Conservation (phyloP, 2,113 vertebrate species). For the Galeopterus variegatus region DNA sequence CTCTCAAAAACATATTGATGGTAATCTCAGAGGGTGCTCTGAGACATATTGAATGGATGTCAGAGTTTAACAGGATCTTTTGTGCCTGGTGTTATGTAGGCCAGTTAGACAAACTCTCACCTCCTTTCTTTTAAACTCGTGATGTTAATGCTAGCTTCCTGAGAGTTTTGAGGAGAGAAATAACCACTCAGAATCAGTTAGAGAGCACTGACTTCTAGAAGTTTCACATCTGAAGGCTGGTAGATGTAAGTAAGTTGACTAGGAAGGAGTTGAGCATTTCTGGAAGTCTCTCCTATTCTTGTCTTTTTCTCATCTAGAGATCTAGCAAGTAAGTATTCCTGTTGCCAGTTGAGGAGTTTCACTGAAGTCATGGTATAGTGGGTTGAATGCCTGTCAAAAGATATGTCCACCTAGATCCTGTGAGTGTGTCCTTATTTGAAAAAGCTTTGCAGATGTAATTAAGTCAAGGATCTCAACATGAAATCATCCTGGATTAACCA, state of each 20-base stretch:
- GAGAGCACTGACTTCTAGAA: background rate
- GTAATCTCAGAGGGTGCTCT: background rate
- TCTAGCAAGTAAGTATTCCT: background rate
- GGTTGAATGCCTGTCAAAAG: background rate
- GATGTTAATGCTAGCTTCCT: conserved; percentile 26
- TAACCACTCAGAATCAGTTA: conserved; percentile 34
- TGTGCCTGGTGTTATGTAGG: conserved; percentile 36
- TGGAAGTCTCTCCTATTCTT: background rate
- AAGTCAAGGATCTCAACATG: conserved; percentile 24
- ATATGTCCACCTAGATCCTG: background rate
- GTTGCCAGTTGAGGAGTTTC: background rate
- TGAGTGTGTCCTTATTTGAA: background rate
- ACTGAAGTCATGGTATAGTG: background rate
- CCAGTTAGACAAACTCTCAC: conserved; percentile 1
- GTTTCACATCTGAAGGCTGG: background rate
- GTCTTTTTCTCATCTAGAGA: conserved; percentile 9
- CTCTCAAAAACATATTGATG: background rate
- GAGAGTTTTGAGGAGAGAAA: conserved; percentile 43
- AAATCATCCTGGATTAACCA: conserved; percentile 24
- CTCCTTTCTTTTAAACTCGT: conserved; percentile 31
- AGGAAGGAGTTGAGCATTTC: conserved; percentile 33
- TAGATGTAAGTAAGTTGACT: background rate
- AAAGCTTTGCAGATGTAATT: background rate
- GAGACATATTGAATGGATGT: background rate
- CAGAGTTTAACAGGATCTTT: background rate